phyloP scores from a whole-genome alignment of 2,113 vertebrate genomes.

The Calidris pygmaea region DNA sequence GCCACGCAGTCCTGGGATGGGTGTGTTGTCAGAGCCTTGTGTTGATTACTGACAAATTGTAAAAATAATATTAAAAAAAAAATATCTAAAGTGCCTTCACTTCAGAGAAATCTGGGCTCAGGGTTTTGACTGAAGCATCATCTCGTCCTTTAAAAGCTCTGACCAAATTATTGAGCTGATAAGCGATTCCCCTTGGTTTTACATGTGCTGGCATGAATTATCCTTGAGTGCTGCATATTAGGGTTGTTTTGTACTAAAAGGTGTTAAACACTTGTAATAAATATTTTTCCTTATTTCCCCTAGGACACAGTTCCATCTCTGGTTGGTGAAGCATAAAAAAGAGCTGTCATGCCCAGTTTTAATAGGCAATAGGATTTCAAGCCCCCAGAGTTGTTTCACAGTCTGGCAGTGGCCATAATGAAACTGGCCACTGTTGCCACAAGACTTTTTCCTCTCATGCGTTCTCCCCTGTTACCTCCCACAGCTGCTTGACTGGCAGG shows the following conservation, averaged over 20 bases:
- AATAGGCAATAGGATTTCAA: slow-evolving; percentile 77
- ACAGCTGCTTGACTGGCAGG: slow-evolving; percentile 71
- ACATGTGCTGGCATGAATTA: slow-evolving; percentile 67
- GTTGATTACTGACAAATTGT: background rate
- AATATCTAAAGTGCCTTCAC: background rate
- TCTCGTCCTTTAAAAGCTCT: slow-evolving; percentile 54
- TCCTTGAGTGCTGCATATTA: slow-evolving; percentile 66
- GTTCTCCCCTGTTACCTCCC: slow-evolving; percentile 69
- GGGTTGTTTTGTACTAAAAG: slow-evolving; percentile 76
- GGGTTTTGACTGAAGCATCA: slow-evolving; percentile 14
- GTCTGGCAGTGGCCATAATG: slow-evolving; percentile 73
- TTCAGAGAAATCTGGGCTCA: slow-evolving; percentile 17
- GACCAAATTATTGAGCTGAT: slow-evolving; percentile 68
- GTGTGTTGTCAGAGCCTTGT: background rate
- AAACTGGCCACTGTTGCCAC: slow-evolving; percentile 76
- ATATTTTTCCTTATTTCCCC: slow-evolving; percentile 77
- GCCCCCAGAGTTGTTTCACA: slow-evolving; percentile 76
- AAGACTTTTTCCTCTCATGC: slow-evolving; percentile 71
- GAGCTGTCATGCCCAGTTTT: slow-evolving; percentile 76
- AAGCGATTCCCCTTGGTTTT: slow-evolving; percentile 69
- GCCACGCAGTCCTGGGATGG: background rate
- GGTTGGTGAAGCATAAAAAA: slow-evolving; percentile 78
- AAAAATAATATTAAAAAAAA: background rate
- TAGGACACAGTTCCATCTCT: slow-evolving; percentile 71
- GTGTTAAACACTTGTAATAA: slow-evolving; percentile 78